These are phyloP conservation scores for Silurus asotus DNA, from an alignment of 2,113 vertebrate species.

Conservation along the genomic window DNA sequence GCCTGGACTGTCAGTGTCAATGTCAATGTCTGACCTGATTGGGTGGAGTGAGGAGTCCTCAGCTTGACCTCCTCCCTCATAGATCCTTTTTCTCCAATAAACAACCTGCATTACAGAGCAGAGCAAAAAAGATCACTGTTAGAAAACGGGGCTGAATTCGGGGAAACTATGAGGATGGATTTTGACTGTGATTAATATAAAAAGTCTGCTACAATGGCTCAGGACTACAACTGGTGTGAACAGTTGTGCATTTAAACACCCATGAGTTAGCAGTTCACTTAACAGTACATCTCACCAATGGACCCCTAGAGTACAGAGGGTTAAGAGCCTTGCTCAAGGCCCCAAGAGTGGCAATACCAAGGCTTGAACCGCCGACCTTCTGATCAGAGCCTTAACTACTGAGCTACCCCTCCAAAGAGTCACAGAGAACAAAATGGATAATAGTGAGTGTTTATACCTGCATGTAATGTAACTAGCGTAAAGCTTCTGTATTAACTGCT, in stretches of 20 bases:
- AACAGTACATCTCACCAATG: no score
- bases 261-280: no score
- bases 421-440: not conserved
- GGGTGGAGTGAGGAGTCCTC: conserved; percentile 64
- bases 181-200: no score
- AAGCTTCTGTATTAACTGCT: not conserved
- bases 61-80: conserved; percentile 67
- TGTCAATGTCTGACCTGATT: conserved; percentile 63
- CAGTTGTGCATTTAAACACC: no score
- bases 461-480: not conserved
- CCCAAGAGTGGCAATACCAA: no score
- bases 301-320: no score
- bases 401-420: not conserved
- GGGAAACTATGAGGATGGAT: no score
- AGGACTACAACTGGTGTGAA: no score
- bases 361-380: no score
- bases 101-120: conserved; percentile 58
- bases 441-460: not conserved
- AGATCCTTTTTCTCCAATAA: conserved; percentile 61
- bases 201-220: no score
- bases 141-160: not conserved
- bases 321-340: no score
- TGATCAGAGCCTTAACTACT: no score
- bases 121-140: not conserved
- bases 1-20: conserved; percentile 70